phyloP scores from a whole-genome alignment of 2,888 invertebrate genomes.

The Meghimatium bilineatum region DNA sequence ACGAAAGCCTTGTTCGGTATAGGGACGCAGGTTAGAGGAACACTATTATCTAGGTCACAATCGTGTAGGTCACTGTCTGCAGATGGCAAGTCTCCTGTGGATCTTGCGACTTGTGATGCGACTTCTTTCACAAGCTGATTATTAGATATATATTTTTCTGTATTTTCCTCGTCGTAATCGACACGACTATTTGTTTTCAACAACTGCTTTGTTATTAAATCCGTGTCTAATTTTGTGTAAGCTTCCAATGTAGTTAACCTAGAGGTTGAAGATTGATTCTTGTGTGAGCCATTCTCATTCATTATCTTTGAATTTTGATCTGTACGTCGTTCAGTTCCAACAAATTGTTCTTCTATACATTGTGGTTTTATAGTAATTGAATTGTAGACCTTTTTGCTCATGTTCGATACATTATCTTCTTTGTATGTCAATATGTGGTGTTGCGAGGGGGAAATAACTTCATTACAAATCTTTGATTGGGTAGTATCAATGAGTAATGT shows the following conservation, averaged over 20 bases:
- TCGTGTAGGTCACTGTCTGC: neutral
- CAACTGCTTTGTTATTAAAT: neutral
- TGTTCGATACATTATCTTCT: neutral
- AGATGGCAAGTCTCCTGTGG: neutral
- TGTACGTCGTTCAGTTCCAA: neutral
- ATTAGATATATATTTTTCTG: neutral
- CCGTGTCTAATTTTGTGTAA: neutral
- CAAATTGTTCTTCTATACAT: neutral
- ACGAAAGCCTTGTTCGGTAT: neutral
- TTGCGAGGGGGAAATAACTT: neutral
- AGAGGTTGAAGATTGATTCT: neutral
- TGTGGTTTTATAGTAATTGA: neutral
- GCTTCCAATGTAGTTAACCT: no score
- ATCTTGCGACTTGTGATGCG: neutral
- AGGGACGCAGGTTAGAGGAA: neutral
- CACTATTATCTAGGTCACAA: neutral
- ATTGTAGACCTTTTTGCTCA: neutral
- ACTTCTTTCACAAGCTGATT: neutral
- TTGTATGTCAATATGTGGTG: neutral
- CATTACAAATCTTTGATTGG: neutral
- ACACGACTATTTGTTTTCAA: no score
- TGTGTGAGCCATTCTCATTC: neutral
- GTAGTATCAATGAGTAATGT: neutral
- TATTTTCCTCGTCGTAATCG: neutral
- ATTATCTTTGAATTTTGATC: neutral